A percentile compares a stretch with the other conserved stretches of the same genome.
Conservation (phyloP, 2,797 vertebrate species). For the Lagocephalus sceleratus region DNA sequence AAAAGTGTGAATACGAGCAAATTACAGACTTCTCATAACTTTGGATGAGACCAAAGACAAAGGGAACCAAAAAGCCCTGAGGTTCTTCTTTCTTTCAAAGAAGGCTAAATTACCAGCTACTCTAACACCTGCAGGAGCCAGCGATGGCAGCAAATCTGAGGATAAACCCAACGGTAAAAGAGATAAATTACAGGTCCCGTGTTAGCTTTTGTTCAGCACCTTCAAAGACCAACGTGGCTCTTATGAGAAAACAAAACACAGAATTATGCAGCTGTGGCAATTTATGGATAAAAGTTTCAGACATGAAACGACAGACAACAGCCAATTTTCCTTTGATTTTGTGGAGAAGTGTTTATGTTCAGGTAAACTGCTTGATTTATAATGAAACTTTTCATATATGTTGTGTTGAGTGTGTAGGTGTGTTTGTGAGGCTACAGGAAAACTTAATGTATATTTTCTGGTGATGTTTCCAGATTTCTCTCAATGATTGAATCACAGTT, state of each 20-base stretch:
- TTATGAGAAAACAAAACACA: no score
- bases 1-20: slow-evolving; percentile 19
- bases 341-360: no score
- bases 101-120: slow-evolving; percentile 51
- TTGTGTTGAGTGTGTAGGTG: no score
- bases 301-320: no score
- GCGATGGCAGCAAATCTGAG: slow-evolving; percentile 45
- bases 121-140: slow-evolving; percentile 54
- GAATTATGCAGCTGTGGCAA: no score
- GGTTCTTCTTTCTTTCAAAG: slow-evolving; percentile 20
- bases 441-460: no score
- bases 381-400: no score
- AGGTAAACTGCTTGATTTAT: no score
- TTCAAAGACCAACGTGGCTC: slow-evolving; percentile 16
- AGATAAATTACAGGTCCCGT: slow-evolving; percentile 12
- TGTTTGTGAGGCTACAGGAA: no score
- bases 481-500: no score
- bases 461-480: no score
- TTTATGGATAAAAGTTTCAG: slow-evolving; percentile 3
- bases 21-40: slow-evolving; percentile 17
- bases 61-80: background rate
- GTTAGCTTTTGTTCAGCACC: slow-evolving; percentile 20
- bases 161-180: slow-evolving; percentile 35
- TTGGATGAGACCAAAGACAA: background rate
- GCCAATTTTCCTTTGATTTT: no score